phyloP scores from a whole-genome alignment of 1,140 invertebrate genomes.

The Neodiprion lecontei region DNA sequence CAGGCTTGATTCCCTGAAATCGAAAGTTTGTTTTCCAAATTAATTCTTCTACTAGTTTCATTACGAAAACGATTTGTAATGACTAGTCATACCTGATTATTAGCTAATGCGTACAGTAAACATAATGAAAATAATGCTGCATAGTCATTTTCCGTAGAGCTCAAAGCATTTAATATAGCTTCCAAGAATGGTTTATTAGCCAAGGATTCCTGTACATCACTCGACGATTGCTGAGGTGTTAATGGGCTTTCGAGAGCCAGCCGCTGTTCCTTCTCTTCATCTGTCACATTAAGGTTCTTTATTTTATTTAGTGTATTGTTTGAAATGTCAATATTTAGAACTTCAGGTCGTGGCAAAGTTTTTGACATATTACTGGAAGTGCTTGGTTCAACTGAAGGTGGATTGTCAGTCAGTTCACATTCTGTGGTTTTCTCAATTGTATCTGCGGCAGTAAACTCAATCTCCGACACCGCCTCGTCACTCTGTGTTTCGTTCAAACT shows the following conservation, averaged over 20 bases:
- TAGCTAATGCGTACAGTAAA: constrained; percentile 90
- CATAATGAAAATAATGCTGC: constrained; percentile 90
- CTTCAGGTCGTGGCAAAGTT: constrained; percentile 8
- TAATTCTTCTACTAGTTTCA: constrained; percentile 14
- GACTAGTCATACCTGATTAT: constrained; percentile 83
- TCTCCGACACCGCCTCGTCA: constrained; percentile 38
- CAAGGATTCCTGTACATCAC: constrained; percentile 55
- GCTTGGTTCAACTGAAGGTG: constrained; percentile 23
- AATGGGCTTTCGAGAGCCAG: constrained; percentile 63
- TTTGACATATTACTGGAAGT: neutral
- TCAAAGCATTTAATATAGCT: constrained; percentile 82
- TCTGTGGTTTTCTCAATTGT: neutral
- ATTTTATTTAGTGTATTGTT: constrained; percentile 42
- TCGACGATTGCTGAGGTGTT: constrained; percentile 30
- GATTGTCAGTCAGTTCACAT: constrained; percentile 33
- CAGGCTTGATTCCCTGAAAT: constrained; percentile 75
- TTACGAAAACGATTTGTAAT: neutral
- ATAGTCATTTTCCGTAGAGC: constrained; percentile 94
- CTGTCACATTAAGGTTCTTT: constrained; percentile 79
- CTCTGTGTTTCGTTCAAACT: constrained; percentile 53
- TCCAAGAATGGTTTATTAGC: constrained; percentile 85
- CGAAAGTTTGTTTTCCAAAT: constrained; percentile 17
- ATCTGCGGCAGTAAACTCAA: constrained; percentile 12
- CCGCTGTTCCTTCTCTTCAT: constrained; percentile 87
- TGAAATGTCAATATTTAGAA: constrained; percentile 18